Evolutionary conservation across 2,113 vertebrate species (phyloP), one percentile per base, ranked within the genome.

Genomic region (Cisticola juncidis): DNA sequence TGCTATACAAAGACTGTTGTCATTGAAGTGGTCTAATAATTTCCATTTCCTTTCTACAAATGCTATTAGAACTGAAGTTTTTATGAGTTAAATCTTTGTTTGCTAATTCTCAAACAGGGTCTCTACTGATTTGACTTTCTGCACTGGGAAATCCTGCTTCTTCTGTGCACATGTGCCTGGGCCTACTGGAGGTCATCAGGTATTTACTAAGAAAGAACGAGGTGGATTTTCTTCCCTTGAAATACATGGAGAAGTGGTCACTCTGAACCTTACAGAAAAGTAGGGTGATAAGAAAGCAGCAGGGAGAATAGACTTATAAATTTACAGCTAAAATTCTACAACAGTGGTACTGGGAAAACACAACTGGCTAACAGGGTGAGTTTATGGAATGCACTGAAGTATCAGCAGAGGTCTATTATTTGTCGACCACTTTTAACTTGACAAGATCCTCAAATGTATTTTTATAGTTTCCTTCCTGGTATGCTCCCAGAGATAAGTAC

Each of bases 401-500:
- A 81, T 40, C 56, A 66, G 50, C 50, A 70, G 64, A 86, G 26
- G 21, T 29, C 77, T 83, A 56, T 38, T 86, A 24, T 88, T 86
- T 68, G 69, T 90, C 0, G 0, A 38, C 7, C 33, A 40, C 71
- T 93, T 93, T 45, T 71, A 88, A 88, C 38, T 86, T 92, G 76
- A 83, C 60, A 83, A 78, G 82, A 81, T 71, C 56, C n/a, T 86
- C 72, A 86, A 90, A 90, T 35, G 6, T 88, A 40, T 91, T 94
- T 94, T 91, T 92, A 84, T 36, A 64, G 53, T 73, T 96, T 95
- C 80, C 94, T 94, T 95, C 86, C 86, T 91, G 77, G n/a, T 74
- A 20, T 81, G 48, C 28, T 96, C 65, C n/a, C 56, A 84, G 77
- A 93, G 92, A 91, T 84, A 94, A 96, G 86, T 65, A 80, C 19